Base-by-base conservation (phyloP, 2,113 vertebrate genomes). In the Rhagologus leucostigma region DNA sequence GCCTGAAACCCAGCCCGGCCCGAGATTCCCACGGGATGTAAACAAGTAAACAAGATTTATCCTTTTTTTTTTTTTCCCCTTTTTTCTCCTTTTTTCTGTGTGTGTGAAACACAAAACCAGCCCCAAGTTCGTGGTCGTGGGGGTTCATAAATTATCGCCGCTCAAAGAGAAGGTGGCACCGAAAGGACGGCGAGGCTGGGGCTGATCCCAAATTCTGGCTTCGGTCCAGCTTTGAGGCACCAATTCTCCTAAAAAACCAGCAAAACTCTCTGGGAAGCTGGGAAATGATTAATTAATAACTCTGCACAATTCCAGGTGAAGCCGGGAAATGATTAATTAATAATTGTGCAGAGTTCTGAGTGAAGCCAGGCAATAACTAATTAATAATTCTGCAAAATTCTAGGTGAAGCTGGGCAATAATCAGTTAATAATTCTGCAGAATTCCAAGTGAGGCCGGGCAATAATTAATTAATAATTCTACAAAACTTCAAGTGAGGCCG, bases 31-130 rank as follows among this genome's bases (percentile, higher is more conserved):
- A 95, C 44, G 64, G 90, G 85, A 71, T 47, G 82, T 78, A 95
- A 95, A 95, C 90, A 95, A 94, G 64, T 62, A 94, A 94, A 96
- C 69, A 67, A 94, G 94, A 93, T 94, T 96, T 93, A 91, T 89
- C 50, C 92, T 44, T 79, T 29, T 77, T 44, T 76, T 22, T 77
- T 59, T 55, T 18, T 2, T n/a, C n/a, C 2, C 18, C 17, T 55
- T 35, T 35, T 46, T 39, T 4, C 6, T 26, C 56, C 6, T 62
- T 62, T 62, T 37, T n/a, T 35, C 9, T 9, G 30, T 33, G 50
- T 7, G 52, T 57, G 53, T 12, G 42, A 37, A 39, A 32, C 4
- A 87, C 76, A 94, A 67, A 91, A 44, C 10, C 77, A 16, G 50
- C 74, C 63, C 41, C 32, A 37, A 70, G 64, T 62, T 46, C 9